Percentiles rank a stretch among this genome's conserved stretches.
Evolutionary conservation across 2,888 invertebrate species (phyloP).

Genomic region (Linnaemya tessellans): DNA sequence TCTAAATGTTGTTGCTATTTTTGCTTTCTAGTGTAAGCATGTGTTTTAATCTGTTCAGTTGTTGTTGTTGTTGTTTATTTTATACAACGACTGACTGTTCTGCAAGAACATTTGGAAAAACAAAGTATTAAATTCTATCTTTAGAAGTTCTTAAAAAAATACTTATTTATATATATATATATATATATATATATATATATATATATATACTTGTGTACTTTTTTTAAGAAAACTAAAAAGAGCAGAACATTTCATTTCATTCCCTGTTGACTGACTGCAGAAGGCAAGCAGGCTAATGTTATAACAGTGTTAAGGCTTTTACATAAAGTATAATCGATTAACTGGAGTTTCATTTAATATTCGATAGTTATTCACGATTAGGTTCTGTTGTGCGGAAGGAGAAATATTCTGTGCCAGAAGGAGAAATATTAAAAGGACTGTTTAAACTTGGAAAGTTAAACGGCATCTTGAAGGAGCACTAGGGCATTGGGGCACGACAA

Average conservation of each 20-base stretch:
- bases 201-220: too few species aligned
- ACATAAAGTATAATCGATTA: slow-evolving; percentile 39
- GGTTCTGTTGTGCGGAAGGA: too few species aligned
- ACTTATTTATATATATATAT: too few species aligned
- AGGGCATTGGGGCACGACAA: too few species aligned
- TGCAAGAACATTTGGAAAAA: slow-evolving; percentile 43
- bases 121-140: slow-evolving; percentile 54
- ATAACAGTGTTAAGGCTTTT: slow-evolving; percentile 2
- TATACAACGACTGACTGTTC: slow-evolving; percentile 11
- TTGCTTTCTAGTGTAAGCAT: slow-evolving; percentile 30
- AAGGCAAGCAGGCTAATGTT: slow-evolving; percentile 10
- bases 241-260: slow-evolving; percentile 27
- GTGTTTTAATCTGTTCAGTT: slow-evolving; percentile 29
- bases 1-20: slow-evolving; percentile 7
- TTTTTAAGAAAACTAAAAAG: slow-evolving; percentile 13
- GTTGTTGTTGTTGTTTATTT: slow-evolving; percentile 33
- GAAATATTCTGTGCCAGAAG: too few species aligned
- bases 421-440: too few species aligned
- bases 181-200: too few species aligned
- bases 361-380: too few species aligned
- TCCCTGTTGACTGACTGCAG: slow-evolving; percentile 39
- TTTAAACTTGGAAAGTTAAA: too few species aligned
- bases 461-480: too few species aligned
- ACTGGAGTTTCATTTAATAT: not conserved
- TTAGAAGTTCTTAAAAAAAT: too few species aligned